A percentile compares a stretch with the other conserved stretches of the same genome.
Conservation (phyloP, 2,113 vertebrate genomes). For the Phodopus roborovskii region DNA sequence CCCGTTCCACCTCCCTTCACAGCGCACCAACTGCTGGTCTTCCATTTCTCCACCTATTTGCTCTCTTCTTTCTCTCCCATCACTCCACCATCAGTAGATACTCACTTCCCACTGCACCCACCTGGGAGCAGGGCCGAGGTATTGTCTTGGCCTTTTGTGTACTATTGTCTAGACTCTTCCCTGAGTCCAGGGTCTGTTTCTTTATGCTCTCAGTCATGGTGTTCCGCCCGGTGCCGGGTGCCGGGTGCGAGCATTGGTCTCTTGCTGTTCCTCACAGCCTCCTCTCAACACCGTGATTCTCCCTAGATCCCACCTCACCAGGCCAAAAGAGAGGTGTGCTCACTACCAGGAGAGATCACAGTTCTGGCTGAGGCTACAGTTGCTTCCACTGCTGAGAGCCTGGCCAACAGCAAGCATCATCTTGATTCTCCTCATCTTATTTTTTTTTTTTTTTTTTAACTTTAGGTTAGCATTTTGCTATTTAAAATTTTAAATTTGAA, state of each 20-base stretch:
- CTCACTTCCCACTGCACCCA: background rate
- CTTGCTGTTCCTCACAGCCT: background rate
- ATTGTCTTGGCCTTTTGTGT: background rate
- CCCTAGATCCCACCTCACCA: background rate
- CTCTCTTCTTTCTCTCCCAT: too few relatives aligned
- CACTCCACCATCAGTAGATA: background rate
- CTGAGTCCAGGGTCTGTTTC: background rate
- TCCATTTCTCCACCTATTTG: background rate
- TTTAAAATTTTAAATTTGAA: constrained; percentile 3
- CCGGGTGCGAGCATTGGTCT: background rate
- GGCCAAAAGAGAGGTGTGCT: background rate
- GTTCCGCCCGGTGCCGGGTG: too few relatives aligned
- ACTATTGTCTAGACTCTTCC: background rate
- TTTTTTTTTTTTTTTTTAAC: background rate
- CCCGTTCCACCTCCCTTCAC: background rate
- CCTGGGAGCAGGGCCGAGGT: background rate
- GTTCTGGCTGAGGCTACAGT: background rate
- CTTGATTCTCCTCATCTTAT: background rate
- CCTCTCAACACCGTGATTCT: background rate
- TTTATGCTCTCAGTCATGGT: background rate
- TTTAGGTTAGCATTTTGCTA: background rate
- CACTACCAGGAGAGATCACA: background rate
- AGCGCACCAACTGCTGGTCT: background rate
- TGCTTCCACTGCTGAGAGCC: background rate
- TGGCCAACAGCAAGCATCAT: background rate